Evolutionary conservation across 1,140 invertebrate species (phyloP).

Genomic region (Mya arenaria): DNA sequence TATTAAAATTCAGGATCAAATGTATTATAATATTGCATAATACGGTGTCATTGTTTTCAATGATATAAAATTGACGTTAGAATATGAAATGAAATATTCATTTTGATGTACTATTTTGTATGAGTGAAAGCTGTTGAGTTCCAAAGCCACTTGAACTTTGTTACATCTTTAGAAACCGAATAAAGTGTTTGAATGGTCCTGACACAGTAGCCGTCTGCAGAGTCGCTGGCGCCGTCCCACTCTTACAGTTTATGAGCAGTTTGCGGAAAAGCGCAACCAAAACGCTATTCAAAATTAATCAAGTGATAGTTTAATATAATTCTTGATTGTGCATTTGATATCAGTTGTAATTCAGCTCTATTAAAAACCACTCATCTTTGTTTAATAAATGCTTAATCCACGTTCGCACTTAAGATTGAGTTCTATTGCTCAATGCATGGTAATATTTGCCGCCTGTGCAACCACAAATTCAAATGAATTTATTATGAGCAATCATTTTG

Average conservation of each 20-base stretch:
- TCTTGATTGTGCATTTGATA: background rate
- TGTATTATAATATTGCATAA: too few relatives aligned
- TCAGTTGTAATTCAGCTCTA: background rate
- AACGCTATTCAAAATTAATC: constrained; percentile 1
- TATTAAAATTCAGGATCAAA: too few relatives aligned
- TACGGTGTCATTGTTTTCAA: too few relatives aligned
- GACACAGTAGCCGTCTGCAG: too few relatives aligned
- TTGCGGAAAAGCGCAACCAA: background rate
- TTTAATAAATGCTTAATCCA: constrained; percentile 1
- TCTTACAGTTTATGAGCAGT: background rate
- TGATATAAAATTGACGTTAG: too few relatives aligned
- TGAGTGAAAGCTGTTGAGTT: background rate
- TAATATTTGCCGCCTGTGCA: background rate
- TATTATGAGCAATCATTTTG: background rate
- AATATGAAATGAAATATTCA: too few relatives aligned
- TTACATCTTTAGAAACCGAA: too few relatives aligned
- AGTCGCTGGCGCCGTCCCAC: background rate
- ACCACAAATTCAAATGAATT: constrained; percentile 4
- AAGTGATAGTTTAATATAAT: background rate
- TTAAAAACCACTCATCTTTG: background rate
- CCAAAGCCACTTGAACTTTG: too few relatives aligned
- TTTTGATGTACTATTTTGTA: too few relatives aligned
- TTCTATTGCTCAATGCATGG: background rate
- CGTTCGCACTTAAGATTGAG: background rate
- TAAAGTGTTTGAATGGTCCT: too few relatives aligned